Evolutionary conservation across 2,113 vertebrate species (phyloP).

Genomic region (Tretioscincus oriximinensis): DNA sequence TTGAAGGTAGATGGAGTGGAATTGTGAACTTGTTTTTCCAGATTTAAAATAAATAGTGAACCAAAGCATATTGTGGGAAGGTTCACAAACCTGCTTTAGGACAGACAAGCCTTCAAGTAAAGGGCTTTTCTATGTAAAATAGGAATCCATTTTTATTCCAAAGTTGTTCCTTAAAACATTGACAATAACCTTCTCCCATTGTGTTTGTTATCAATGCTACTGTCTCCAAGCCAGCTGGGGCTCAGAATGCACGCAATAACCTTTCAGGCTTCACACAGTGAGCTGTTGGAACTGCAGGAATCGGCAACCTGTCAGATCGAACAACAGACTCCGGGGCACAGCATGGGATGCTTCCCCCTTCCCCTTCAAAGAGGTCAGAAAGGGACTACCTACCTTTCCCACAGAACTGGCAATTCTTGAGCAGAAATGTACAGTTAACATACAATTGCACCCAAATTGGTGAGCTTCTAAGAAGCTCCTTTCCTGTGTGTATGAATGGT

Average conservation of each 20-base stretch:
- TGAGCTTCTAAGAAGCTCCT: too few species aligned
- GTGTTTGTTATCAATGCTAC: background rate
- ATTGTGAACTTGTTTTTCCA: too few species aligned
- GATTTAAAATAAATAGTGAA: too few species aligned
- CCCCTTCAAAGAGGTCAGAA: background rate
- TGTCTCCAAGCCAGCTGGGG: background rate
- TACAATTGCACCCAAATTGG: too few species aligned
- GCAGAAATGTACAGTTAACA: background rate
- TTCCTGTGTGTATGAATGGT: too few species aligned
- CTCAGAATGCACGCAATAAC: conserved; percentile 13
- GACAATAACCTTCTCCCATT: background rate
- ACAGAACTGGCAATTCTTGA: background rate
- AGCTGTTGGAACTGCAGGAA: background rate
- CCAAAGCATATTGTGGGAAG: too few species aligned
- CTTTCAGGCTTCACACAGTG: background rate
- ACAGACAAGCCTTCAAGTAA: background rate
- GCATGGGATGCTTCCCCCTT: background rate
- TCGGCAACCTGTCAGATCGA: conserved; percentile 19
- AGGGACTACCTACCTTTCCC: background rate
- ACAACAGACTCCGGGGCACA: background rate
- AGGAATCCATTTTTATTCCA: background rate
- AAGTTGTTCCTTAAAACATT: too few species aligned
- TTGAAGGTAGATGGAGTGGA: too few species aligned
- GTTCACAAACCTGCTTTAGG: background rate
- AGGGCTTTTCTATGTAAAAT: background rate